Evolutionary conservation across 2,797 vertebrate species (phyloP), one percentile per base, ranked within the genome.

Genomic region (Dicrostonyx torquatus): DNA sequence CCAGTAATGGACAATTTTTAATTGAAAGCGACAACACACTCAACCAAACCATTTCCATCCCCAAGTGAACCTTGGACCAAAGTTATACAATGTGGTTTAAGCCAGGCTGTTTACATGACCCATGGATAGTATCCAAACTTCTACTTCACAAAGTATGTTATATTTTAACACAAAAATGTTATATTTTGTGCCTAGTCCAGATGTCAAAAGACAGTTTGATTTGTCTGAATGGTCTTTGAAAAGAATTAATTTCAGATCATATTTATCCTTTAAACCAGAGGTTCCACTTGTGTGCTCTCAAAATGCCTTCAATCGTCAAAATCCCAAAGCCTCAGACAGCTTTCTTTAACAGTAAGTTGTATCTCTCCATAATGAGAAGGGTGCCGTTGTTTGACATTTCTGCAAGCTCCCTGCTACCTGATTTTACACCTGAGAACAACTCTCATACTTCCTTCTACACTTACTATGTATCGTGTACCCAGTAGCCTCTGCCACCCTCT

Each of bases 221-320:
- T 82, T 90, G 40, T 58, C 45, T 64, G 12, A 72, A 66, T n/a
- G 5, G 55, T 68, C 66, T 93, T 92, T 88, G 29, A 88, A 13
- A 80, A 84, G 77, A 66, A 83, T 91, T 85, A 77, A 62, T 12
- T 91, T 62, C 75, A 96, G 91, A 82, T 93, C n/a, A 55, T 73
- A n/a, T 22, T 82, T 90, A 82, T 88, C 15, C 68, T 68, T 66
- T 66, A 50, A 84, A n/a, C 62, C 43, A 68, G 62, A 24, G 17
- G 0, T 60, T 91, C 45, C 62, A 73, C 60, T 34, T 60, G 82
- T 93, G 34, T 72, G 18, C 48, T 60, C 40, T 76, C 40, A 48
- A 40, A 45, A 76, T 48, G 55, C 40, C 55, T 62, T 62, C 29
- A 60, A 22, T 55, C 55, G 55, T 73, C 75, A 68, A 93, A 80